Base-by-base conservation (phyloP, 2,797 vertebrate genomes). In the Melanotaenia pygmaea region DNA sequence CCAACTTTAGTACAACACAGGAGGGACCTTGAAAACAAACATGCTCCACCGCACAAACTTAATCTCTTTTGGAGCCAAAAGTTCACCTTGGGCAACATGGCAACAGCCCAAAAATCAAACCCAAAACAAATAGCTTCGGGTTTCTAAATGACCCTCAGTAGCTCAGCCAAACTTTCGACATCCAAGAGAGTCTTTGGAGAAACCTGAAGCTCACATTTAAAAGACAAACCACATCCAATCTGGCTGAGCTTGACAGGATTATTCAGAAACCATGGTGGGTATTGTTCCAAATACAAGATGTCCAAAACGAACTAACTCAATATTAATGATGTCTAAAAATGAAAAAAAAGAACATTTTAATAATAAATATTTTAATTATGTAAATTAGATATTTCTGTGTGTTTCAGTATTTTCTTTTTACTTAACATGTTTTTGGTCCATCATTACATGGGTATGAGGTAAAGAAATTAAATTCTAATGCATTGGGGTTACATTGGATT, bases 101-200 rank as follows among this genome's bases (percentile, higher is more conserved):
- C 74, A 83, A 59, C 24, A 64, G 59, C 47, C 67, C 74, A 84
- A 79, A 83, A 45, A 34, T 43, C 59, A 60, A 32, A 69, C 74
- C 72, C 67, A 83, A 79, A 79, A 78, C 70, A 79, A 82, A 76
- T 69, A 75, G 72, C 75, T 74, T 73, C 47, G 72, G 62, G 53
- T 47, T 60, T 73, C 37, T 74, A 30, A 78, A 30, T 81, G 73
- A 79, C 58, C 77, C 76, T 65, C 47, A 63, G 62, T 76, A 71
- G 57, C 70, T 57, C 60, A 37, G 77, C 70, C 79, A 85, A 74
- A 72, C 62, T 59, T 64, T 43, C 58, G 43, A 83, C 79, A 78
- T 67, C 62, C 68, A 43, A 50, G 51, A 72, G 70, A 83, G 75
- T 80, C 65, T 74, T 61, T 73, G 26, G 28, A 72, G 59, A 74